phyloP scores from a whole-genome alignment of 92 coral and sea anemone genomes.

The Paragorgia papillata region DNA sequence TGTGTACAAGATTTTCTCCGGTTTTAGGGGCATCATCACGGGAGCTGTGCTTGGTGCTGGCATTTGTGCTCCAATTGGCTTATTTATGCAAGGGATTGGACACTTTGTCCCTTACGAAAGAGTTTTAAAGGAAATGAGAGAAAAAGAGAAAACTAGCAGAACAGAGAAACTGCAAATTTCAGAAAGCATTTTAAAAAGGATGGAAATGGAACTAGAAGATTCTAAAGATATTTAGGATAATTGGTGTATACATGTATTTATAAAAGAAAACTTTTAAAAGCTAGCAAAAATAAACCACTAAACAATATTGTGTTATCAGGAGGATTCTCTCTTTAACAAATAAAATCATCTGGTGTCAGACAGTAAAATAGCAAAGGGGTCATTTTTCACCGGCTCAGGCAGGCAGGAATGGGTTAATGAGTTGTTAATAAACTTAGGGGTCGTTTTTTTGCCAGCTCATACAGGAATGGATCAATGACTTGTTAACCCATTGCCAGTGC shows the following conservation, averaged over 20 bases:
- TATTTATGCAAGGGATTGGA: slow-evolving; percentile 75
- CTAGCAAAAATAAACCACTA: too few species aligned
- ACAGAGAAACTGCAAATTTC: slow-evolving; percentile 63
- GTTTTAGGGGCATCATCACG: slow-evolving; percentile 83
- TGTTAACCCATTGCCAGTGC: too few species aligned
- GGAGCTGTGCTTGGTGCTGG: slow-evolving; percentile 79
- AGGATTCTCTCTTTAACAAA: too few species aligned
- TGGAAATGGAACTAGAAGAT: slow-evolving; percentile 70
- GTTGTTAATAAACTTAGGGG: too few species aligned
- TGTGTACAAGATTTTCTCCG: slow-evolving; percentile 80
- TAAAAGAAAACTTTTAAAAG: background rate
- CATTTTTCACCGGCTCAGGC: too few species aligned
- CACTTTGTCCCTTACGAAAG: slow-evolving; percentile 70
- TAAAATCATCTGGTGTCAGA: too few species aligned
- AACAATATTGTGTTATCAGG: too few species aligned
- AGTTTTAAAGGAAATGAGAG: slow-evolving; percentile 62
- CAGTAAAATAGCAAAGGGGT: too few species aligned
- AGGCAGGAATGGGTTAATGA: too few species aligned
- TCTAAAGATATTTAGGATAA: slow-evolving; percentile 1
- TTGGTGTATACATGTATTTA: background rate
- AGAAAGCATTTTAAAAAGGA: slow-evolving; percentile 67
- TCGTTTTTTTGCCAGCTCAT: too few species aligned
- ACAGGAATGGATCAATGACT: too few species aligned
- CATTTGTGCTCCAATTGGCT: slow-evolving; percentile 78
- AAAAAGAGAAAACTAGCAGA: slow-evolving; percentile 42